Base-by-base conservation (phyloP, 2,888 invertebrate genomes). In the Amiota mariae region DNA sequence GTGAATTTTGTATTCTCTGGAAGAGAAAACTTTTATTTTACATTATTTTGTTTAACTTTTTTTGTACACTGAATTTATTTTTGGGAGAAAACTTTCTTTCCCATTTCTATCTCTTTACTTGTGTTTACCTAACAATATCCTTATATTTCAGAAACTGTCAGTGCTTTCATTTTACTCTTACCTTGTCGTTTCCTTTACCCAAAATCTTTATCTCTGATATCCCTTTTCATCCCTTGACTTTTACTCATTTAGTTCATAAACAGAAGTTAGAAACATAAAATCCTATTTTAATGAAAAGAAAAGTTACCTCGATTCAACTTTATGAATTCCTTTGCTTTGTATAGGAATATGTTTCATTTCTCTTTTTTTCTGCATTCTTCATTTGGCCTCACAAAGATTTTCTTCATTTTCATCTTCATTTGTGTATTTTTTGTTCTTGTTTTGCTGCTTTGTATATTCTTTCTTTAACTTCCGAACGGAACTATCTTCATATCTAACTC, bases 261-360 rank as follows among this genome's bases (percentile, higher is more conserved):
- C 59, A 20, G 20, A 15, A 59, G 59, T 59, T 57, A 49, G 36
- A 67, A 67, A 67, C 49, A 51, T 67, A 49, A 51, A 48, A 20
- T 49, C 13, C 18, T 20, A 51, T 80, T 78, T 71, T 84, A 84
- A 82, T 81, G 83, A 85, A 85, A 82, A 81, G 85, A 83, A 86
- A 83, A 85, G 86, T 83, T 85, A 85, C 79, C 86, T 85, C 85
- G 82, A 86, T 85, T 85, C 86, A 85, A 82, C 86, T 82, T 85
- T 85, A 85, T 84, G 85, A 82, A 85, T 85, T 15, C 59, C 59
- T 59, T 63, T 46, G 63, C n/a, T 36, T 63, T 63, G 63, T 20
- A 4, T 59, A 18, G 11, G 10, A 18, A 59, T 12, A 18, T 20
- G 36, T 63, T 46, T 18, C 18, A 20, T 20, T 46, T 63, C n/a